These are phyloP conservation scores for Oryzias curvinotus DNA, from an alignment of 2,113 vertebrate species.

Conservation along the genomic window DNA sequence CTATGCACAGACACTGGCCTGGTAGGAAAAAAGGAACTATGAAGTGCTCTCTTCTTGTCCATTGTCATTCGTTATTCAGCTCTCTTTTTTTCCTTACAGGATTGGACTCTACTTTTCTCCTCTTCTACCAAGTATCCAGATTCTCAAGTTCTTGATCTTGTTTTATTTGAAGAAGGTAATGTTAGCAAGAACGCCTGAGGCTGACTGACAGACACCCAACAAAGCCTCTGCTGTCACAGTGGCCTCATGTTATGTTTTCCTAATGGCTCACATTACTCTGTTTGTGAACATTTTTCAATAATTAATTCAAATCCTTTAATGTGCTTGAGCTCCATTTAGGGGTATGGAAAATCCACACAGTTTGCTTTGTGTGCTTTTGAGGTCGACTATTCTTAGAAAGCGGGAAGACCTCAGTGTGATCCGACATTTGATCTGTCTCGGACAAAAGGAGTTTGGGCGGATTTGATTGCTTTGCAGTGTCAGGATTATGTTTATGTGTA, in stretches of 20 bases:
- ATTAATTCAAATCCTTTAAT: slow-evolving; percentile 51
- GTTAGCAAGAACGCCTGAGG: background rate
- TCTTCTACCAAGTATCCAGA: slow-evolving; percentile 90
- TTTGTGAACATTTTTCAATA: slow-evolving; percentile 45
- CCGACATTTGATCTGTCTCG: slow-evolving; percentile 34
- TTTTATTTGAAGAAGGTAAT: slow-evolving; percentile 94
- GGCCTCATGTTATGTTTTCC: background rate
- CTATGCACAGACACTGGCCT: slow-evolving; percentile 91
- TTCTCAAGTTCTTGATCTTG: slow-evolving; percentile 83
- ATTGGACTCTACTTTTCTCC: slow-evolving; percentile 94
- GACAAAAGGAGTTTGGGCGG: background rate
- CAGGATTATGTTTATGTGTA: background rate
- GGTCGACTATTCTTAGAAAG: slow-evolving; percentile 26
- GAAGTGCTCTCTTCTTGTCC: too few relatives aligned
- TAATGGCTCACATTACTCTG: slow-evolving; percentile 45
- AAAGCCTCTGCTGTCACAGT: background rate
- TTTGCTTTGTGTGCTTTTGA: slow-evolving; percentile 3
- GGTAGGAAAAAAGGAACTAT: slow-evolving; percentile 69
- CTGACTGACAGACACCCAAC: background rate
- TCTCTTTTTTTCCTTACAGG: slow-evolving; percentile 71
- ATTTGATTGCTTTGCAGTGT: background rate
- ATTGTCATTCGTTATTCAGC: background rate
- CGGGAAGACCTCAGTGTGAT: slow-evolving; percentile 12
- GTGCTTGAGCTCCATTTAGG: slow-evolving; percentile 13
- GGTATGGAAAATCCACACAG: slow-evolving; percentile 8